Base-by-base conservation (phyloP, 1,140 invertebrate species). In the Contarinia nasturtii region DNA sequence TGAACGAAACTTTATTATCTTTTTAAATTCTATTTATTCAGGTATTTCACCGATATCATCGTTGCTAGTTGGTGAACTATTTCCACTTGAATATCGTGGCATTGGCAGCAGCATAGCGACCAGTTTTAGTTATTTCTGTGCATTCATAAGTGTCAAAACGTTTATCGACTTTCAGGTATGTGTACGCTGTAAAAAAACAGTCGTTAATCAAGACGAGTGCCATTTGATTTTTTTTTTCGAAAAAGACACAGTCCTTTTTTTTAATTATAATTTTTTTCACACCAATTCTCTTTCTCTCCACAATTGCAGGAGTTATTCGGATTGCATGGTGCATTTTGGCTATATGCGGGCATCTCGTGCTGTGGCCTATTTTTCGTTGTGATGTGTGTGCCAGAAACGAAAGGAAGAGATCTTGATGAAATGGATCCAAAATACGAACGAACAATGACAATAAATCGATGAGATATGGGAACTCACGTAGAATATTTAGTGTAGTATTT, bases 31-130 rank as follows among this genome's bases (percentile, higher is more conserved):
- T 11, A 41, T 47, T 41, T 45, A 45, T 40, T 12, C 14, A 49
- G 48, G 87, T 21, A 89, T 90, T 69, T 88, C 85, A 59, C 87
- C 88, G 40, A 88, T 92, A 59, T 88, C 86, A 15, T 87, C 85
- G 82, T 71, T 93, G 49, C 71, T 91, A 51, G 85, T 89, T 60
- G 86, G 84, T 47, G 88, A 92, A 65, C 69, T 92, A n/a, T 91
- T 91, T 61, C 84, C 87, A 5, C 67, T 87, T 38, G 82, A 87
- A 63, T 86, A 86, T 55, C 73, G 86, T 48, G 85, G 84, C 15
- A 73, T 86, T 48, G 87, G 86, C 11, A 83, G 82, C 51, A 83
- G 84, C 19, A 74, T 91, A 59, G 85, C 86, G 22, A 84, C 83
- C 0, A 78, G 82, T 44, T 86, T 86, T 61, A 89, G 82, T 61